These are phyloP conservation scores for Unio delphinus DNA, from an alignment of 2,888 invertebrate species.

Conservation along the genomic window DNA sequence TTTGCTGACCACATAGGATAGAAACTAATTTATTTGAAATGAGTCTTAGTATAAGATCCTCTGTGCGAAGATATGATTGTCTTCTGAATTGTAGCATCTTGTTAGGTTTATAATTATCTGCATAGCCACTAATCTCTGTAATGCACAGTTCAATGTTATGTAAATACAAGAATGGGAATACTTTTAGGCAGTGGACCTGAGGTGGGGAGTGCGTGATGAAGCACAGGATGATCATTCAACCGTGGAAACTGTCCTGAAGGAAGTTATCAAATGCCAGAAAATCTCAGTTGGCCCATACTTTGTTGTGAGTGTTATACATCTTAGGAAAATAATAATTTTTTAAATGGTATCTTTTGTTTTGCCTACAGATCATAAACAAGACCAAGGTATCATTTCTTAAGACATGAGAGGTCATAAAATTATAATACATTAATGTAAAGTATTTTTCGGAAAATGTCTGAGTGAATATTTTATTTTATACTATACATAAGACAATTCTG, in stretches of 20 bases:
- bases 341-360: background rate
- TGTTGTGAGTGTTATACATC: slow-evolving; percentile 40
- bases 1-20: too few relatives aligned
- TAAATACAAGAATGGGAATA: background rate
- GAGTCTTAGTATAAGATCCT: too few relatives aligned
- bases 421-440: too few relatives aligned
- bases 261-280: slow-evolving; percentile 41
- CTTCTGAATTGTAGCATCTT: too few relatives aligned
- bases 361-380: background rate
- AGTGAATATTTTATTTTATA: too few relatives aligned
- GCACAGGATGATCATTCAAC: slow-evolving; percentile 50
- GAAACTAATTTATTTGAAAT: too few relatives aligned
- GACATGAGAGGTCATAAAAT: background rate
- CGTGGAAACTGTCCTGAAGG: slow-evolving; percentile 45
- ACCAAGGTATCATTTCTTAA: background rate
- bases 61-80: too few relatives aligned
- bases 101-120: too few relatives aligned
- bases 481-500: too few relatives aligned
- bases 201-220: slow-evolving; percentile 60
- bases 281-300: slow-evolving; percentile 55
- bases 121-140: too few relatives aligned
- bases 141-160: too few relatives aligned
- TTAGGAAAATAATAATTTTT: background rate
- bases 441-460: too few relatives aligned
- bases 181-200: slow-evolving; percentile 57